Conservation (phyloP, 2,113 vertebrate species). For the Echinops telfairi region DNA sequence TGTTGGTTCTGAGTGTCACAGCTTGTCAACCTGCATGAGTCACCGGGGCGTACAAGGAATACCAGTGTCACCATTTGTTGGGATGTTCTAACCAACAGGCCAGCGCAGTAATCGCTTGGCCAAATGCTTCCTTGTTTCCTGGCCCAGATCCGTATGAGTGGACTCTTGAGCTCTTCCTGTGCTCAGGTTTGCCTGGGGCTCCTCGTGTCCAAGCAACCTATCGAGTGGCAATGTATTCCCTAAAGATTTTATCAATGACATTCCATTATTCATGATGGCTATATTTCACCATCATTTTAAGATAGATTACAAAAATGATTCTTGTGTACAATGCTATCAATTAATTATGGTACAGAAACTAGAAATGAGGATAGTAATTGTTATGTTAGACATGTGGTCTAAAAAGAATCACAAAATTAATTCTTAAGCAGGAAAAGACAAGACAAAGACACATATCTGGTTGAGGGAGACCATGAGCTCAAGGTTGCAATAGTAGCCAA, state of each 20-base stretch:
- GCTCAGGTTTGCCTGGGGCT: neutral
- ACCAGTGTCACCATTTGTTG: neutral
- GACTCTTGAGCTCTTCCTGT: neutral
- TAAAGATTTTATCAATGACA: slow-evolving; percentile 4
- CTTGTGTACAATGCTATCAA: neutral
- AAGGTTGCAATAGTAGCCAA: no score
- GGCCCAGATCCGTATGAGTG: neutral
- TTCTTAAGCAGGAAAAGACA: no score
- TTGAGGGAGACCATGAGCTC: no score
- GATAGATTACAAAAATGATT: neutral
- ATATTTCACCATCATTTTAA: slow-evolving; percentile 35
- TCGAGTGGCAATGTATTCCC: neutral
- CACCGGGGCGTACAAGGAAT: neutral
- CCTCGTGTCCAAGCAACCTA: neutral
- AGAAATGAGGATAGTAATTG: slow-evolving; percentile 17
- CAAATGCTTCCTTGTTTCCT: neutral
- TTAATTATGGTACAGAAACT: slow-evolving; percentile 17
- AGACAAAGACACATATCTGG: no score
- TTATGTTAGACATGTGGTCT: neutral
- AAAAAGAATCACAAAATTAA: no score
- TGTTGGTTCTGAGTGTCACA: neutral
- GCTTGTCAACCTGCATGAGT: neutral
- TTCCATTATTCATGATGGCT: neutral
- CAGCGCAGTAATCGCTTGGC: neutral
- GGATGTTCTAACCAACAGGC: neutral